A percentile compares a stretch with the other conserved stretches of the same genome.
These are phyloP conservation scores for Loxodonta africana DNA, from an alignment of 2,113 vertebrate genomes.

Conservation along the genomic window DNA sequence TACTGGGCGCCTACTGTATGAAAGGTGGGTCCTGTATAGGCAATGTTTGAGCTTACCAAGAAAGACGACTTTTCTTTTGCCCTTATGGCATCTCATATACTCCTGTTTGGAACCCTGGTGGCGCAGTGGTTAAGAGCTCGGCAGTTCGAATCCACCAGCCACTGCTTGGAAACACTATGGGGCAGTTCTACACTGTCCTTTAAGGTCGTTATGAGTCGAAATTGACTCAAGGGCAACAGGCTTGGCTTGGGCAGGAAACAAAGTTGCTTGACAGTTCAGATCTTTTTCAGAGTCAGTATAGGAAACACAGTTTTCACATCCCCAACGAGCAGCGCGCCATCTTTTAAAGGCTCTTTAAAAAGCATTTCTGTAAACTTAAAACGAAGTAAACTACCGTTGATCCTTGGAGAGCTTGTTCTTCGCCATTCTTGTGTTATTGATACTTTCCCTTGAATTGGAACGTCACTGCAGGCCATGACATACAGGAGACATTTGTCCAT, in stretches of 20 bases:
- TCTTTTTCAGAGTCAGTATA: background rate
- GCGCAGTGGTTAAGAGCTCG: too few relatives aligned
- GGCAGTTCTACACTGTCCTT: too few relatives aligned
- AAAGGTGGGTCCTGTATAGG: background rate
- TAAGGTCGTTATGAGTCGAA: too few relatives aligned
- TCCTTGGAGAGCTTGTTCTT: background rate
- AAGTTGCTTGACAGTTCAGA: constrained; percentile 52
- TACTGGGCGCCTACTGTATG: constrained; percentile 45
- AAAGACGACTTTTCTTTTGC: background rate
- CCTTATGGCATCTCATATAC: constrained; percentile 11
- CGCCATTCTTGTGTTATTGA: background rate
- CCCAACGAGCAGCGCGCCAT: background rate
- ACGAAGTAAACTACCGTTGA: background rate
- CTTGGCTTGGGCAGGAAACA: background rate
- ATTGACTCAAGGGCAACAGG: too few relatives aligned
- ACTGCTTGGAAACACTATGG: too few relatives aligned
- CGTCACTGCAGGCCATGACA: background rate
- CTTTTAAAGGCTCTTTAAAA: constrained; percentile 9
- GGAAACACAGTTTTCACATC: background rate
- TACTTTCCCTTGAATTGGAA: background rate
- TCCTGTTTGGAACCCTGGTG: background rate
- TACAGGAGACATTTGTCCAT: background rate
- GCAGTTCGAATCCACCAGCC: too few relatives aligned
- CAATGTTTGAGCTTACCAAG: background rate
- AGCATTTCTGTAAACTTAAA: background rate